Percentiles rank a stretch among this genome's conserved stretches.
Evolutionary conservation across 2,888 invertebrate genomes (phyloP).

Genomic region (Nomada hirtipes): DNA sequence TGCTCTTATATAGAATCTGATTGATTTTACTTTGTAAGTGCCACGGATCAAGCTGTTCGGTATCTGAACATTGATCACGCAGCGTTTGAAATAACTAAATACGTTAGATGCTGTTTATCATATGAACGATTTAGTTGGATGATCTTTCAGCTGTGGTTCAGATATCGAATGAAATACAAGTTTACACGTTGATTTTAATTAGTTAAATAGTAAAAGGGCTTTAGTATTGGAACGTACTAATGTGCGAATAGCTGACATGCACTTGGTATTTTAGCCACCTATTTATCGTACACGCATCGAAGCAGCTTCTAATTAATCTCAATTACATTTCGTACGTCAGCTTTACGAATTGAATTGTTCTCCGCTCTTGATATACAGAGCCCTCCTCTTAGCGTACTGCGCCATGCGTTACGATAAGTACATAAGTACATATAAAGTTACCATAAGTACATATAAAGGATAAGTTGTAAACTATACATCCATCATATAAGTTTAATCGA

Average conservation of each 20-base stretch:
- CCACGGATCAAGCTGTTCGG: conserved; percentile 29
- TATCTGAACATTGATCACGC: conserved; percentile 23
- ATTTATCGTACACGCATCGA: conserved; percentile 66
- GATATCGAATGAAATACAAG: conserved; percentile 42
- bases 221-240: conserved; percentile 6
- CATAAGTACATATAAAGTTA: conserved; percentile 48
- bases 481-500: conserved; percentile 65
- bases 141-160: conserved; percentile 11
- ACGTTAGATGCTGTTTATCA: neutral
- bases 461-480: conserved; percentile 58
- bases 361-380: conserved; percentile 11
- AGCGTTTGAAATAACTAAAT: neutral
- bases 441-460: conserved; percentile 53
- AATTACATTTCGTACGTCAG: conserved; percentile 22
- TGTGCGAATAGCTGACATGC: conserved; percentile 38
- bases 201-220: neutral
- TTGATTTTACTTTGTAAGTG: conserved; percentile 47
- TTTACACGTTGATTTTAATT: conserved; percentile 7
- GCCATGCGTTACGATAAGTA: conserved; percentile 64
- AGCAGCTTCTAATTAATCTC: conserved; percentile 29
- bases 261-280: conserved; percentile 50
- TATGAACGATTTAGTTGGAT: conserved; percentile 4
- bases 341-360: conserved; percentile 25
- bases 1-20: conserved; percentile 43
- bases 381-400: conserved; percentile 26